These are phyloP conservation scores for Sinodicranocentrus sp. DNA, from an alignment of 2,888 invertebrate genomes.

Conservation along the genomic window DNA sequence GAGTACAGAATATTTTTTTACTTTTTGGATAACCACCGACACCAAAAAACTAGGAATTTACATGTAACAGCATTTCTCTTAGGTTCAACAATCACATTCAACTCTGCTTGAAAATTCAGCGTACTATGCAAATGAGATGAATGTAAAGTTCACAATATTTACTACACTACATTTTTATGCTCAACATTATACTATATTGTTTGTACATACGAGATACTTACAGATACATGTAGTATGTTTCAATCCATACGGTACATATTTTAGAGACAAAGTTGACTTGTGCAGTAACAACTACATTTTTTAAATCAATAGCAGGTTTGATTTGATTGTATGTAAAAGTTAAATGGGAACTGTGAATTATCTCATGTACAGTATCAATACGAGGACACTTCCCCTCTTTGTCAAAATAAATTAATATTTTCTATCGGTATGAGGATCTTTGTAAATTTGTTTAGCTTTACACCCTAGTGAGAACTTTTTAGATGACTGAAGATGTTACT, in stretches of 20 bases:
- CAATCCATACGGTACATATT: slow-evolving; percentile 3
- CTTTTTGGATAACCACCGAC: neutral
- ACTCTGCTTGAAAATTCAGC: no score
- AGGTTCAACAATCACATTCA: neutral
- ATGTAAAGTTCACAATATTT: no score
- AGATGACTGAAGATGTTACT: slow-evolving; percentile 41
- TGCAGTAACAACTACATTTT: neutral
- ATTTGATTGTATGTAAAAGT: slow-evolving; percentile 19
- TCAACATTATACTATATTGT: neutral
- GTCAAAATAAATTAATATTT: slow-evolving; percentile 55
- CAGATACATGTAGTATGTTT: neutral
- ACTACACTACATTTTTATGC: no score
- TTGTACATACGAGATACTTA: slow-evolving; percentile 58
- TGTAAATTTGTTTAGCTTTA: slow-evolving; percentile 28
- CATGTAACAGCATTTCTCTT: neutral
- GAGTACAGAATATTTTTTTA: slow-evolving; percentile 8
- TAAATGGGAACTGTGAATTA: neutral
- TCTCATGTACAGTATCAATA: neutral
- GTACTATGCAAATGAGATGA: no score
- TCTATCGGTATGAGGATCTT: slow-evolving; percentile 29
- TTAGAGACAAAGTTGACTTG: neutral
- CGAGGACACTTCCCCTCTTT: neutral
- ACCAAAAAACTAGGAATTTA: neutral
- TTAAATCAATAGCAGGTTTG: neutral
- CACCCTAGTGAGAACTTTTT: slow-evolving; percentile 54